Base-by-base conservation (phyloP, 2,797 vertebrate species). In the Sorex maritimensis region DNA sequence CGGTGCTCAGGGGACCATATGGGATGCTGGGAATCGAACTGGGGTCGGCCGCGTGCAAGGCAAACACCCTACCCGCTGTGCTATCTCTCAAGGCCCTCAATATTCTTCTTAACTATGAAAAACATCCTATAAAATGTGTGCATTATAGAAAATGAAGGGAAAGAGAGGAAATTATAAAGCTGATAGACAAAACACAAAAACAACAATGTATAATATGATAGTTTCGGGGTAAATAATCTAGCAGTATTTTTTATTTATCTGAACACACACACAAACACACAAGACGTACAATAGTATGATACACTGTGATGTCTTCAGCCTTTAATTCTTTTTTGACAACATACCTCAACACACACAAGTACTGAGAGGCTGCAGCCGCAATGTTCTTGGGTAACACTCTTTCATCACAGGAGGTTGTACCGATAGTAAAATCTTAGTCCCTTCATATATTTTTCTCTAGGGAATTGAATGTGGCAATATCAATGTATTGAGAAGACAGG, bases 161-260 rank as follows among this genome's bases (percentile, higher is more conserved):
- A 79, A 78, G 74, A 65, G 15, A 80, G 6, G 9, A 74, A 81
- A 86, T 71, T 91, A 41, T 23, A 73, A 72, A 68, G 71, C 24
- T 82, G 5, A 26, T 26, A 75, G 28, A 67, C 4, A 3, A 30
- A 68, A 84, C 30, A 82, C 14, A 91, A 81, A 88, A 12, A 80
- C 82, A 74, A 77, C 4, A 84, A 44, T 5, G n/a, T 30, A 61
- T 38, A 46, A 73, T 17, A n/a, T 6, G 15, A 78, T 12, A 52
- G 28, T 23, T 71, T 30, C 52, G 55, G 41, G 17, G 6, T n/a
- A 83, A 44, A 30, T 21, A 55, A 7, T 67, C 44, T 63, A 12
- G 11, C 0, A 73, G 26, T 49, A 30, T 44, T 46, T 83, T 88
- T 5, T 44, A 44, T 44, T 55, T 84, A 15, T 8, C 65, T 58